Conservation (phyloP, 2,113 vertebrate species). For the Oncorhynchus clarkii region DNA sequence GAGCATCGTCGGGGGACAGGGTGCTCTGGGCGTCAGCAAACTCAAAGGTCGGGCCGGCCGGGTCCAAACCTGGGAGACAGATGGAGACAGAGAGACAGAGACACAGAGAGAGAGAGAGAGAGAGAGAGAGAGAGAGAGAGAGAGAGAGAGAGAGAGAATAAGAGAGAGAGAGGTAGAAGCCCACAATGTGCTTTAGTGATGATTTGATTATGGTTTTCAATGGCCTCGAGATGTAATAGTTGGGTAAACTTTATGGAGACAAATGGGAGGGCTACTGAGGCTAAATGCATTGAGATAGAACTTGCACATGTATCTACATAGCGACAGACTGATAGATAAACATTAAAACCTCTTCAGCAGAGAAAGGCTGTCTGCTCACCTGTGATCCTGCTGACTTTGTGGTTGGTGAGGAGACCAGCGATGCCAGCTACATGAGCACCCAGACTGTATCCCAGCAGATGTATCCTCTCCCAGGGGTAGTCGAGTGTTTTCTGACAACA, state of each 20-base stretch:
- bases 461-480: conserved; percentile 85
- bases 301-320: background rate
- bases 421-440: conserved; percentile 94
- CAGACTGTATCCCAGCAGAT: conserved; percentile 94
- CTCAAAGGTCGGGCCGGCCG: conserved; percentile 93
- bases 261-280: conserved; percentile 4
- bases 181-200: conserved; percentile 14
- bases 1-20: conserved; percentile 88
- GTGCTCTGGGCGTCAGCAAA: conserved; percentile 84
- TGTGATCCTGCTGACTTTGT: conserved; percentile 94
- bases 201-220: conserved; percentile 18
- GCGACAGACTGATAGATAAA: too few species aligned
- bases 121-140: too few species aligned
- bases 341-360: background rate
- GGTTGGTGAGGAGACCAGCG: conserved; percentile 85
- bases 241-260: conserved; percentile 20
- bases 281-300: conserved; percentile 5
- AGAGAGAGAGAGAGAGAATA: too few species aligned
- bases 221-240: conserved; percentile 31
- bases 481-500: conserved; percentile 77
- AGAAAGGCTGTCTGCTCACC: conserved; percentile 72
- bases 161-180: background rate
- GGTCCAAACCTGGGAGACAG: conserved; percentile 84
- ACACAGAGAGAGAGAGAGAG: background rate
- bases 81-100: background rate